phyloP scores from a whole-genome alignment of 2,888 invertebrate genomes.

The Linyphia triangularis region DNA sequence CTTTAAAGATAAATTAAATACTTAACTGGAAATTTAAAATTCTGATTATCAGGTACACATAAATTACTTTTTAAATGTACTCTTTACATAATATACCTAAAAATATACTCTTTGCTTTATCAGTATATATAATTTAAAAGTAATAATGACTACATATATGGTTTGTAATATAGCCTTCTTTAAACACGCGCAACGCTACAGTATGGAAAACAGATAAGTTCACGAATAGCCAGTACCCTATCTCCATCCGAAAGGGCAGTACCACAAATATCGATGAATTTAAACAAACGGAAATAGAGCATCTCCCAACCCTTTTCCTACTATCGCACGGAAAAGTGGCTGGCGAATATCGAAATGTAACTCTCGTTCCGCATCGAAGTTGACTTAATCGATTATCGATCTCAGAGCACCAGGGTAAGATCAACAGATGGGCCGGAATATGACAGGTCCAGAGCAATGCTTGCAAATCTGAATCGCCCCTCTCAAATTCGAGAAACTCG shows the following conservation, averaged over 20 bases:
- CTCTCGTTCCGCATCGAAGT: constrained; percentile 39
- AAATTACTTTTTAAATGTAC: no score
- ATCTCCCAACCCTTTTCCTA: neutral
- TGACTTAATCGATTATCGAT: constrained; percentile 73
- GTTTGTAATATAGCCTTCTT: no score
- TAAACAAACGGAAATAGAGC: neutral
- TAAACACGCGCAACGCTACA: no score
- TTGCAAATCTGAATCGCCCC: constrained; percentile 39
- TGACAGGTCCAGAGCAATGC: constrained; percentile 48
- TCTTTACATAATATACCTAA: no score
- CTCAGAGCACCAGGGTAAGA: constrained; percentile 48
- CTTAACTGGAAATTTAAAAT: no score
- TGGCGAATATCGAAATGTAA: constrained; percentile 48
- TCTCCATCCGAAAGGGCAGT: neutral
- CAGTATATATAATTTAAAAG: no score
- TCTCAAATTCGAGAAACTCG: constrained; percentile 22
- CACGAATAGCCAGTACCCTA: no score
- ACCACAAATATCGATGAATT: neutral
- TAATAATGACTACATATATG: no score
- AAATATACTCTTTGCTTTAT: no score
- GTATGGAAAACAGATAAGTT: no score
- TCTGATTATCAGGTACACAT: no score
- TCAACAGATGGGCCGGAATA: constrained; percentile 62
- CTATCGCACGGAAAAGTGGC: constrained; percentile 14
- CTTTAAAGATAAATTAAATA: no score